A percentile compares a stretch with the other conserved stretches of the same genome.
phyloP scores from a whole-genome alignment of 23 tunicate species.

The Oikopleura albicans region DNA sequence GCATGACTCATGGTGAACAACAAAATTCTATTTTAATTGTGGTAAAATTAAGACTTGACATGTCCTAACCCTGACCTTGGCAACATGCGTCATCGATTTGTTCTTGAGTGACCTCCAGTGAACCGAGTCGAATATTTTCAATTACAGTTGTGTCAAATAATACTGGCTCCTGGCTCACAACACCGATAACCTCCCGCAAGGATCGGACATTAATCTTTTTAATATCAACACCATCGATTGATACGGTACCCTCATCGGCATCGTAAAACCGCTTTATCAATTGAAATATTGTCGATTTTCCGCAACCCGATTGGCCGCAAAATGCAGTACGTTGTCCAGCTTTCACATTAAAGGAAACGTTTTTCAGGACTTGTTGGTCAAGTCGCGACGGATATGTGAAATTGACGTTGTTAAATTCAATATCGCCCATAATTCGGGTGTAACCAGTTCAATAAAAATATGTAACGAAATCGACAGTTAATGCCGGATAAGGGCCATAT shows the following conservation, averaged over 20 bases:
- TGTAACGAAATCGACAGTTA: too few relatives aligned
- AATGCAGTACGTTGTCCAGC: slow-evolving; percentile 74
- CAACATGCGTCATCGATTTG: neutral
- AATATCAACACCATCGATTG: neutral
- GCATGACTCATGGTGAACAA: too few relatives aligned
- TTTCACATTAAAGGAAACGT: neutral
- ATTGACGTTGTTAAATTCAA: too few relatives aligned
- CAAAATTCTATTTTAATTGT: too few relatives aligned
- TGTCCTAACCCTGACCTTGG: too few relatives aligned
- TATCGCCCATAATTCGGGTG: too few relatives aligned
- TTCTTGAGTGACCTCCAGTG: neutral
- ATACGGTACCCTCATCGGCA: neutral
- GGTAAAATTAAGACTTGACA: too few relatives aligned
- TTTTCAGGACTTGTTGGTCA: slow-evolving; percentile 42
- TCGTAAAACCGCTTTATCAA: slow-evolving; percentile 84
- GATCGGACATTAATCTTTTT: neutral
- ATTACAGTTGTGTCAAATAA: neutral
- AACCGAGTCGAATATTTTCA: neutral
- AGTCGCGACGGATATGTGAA: slow-evolving; percentile 80
- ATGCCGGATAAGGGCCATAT: too few relatives aligned
- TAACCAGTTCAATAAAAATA: too few relatives aligned
- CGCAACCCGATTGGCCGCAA: slow-evolving; percentile 90
- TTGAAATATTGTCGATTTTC: slow-evolving; percentile 74
- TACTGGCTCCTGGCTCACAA: slow-evolving; percentile 7
- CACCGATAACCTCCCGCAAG: neutral